Conservation (phyloP, 2,113 vertebrate species). For the Orycteropus afer region DNA sequence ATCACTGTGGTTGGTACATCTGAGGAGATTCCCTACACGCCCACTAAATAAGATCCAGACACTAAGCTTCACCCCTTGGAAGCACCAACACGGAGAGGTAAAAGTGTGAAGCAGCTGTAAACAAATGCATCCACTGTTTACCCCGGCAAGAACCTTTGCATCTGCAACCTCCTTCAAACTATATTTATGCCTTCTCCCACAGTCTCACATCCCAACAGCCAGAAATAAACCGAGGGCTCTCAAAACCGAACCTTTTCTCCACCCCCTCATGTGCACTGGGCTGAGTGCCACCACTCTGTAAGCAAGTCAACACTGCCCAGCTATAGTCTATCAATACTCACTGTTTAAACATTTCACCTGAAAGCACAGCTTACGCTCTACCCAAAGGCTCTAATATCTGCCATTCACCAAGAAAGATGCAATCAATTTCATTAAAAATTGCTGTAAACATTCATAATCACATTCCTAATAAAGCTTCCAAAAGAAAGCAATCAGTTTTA, state of each 20-base stretch:
- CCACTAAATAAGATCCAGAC: not conserved
- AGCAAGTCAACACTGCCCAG: not conserved
- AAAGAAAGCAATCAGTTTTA: not conserved
- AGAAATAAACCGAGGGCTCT: slow-evolving; percentile 69
- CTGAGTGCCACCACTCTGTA: not conserved
- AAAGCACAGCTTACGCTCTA: not conserved
- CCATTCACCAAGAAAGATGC: not conserved
- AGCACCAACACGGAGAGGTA: not conserved
- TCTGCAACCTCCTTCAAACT: slow-evolving; percentile 42
- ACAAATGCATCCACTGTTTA: slow-evolving; percentile 18
- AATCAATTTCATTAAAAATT: not conserved
- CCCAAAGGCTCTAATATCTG: not conserved
- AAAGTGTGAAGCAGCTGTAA: slow-evolving; percentile 8
- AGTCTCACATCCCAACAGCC: slow-evolving; percentile 42
- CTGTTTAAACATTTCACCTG: not conserved
- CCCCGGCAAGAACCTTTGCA: not conserved
- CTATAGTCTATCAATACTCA: fast-evolving
- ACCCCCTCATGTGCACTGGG: not conserved
- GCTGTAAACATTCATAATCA: not conserved
- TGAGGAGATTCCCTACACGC: not conserved
- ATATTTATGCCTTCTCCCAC: slow-evolving; percentile 36
- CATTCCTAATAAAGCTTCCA: not conserved
- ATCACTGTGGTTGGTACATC: fast-evolving
- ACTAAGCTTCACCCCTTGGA: not conserved
- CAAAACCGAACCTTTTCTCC: not conserved